Evolutionary conservation across 2,797 vertebrate genomes (phyloP).

Genomic region (Xenentodon cancila): DNA sequence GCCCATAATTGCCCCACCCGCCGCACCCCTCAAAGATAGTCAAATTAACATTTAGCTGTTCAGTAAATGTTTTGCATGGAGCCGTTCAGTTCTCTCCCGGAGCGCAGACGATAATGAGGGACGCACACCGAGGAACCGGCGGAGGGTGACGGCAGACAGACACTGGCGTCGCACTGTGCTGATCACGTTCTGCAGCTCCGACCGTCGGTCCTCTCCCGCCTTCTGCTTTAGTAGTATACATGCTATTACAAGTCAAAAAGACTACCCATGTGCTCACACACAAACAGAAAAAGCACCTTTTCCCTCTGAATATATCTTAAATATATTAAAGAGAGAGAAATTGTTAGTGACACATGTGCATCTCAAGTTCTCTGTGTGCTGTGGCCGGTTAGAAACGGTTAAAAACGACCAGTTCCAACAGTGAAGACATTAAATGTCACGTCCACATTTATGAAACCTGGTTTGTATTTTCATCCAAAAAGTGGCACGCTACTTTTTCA

Average conservation of each 20-base stretch:
- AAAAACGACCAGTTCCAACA: too few species aligned
- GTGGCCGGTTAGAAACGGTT: too few species aligned
- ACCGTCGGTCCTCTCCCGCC: slow-evolving; percentile 64
- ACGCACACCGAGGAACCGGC: slow-evolving; percentile 42
- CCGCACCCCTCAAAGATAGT: slow-evolving; percentile 52
- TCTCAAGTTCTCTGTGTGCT: too few species aligned
- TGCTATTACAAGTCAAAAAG: slow-evolving; percentile 39
- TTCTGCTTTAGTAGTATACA: slow-evolving; percentile 53
- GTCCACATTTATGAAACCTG: too few species aligned
- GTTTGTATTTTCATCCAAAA: not conserved
- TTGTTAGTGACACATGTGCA: too few species aligned
- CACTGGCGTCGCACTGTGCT: slow-evolving; percentile 51
- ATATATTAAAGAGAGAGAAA: too few species aligned
- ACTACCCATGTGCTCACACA: slow-evolving; percentile 12
- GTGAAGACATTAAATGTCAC: too few species aligned
- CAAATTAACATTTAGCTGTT: slow-evolving; percentile 74
- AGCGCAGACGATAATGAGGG: slow-evolving; percentile 54
- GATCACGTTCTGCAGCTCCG: slow-evolving; percentile 59
- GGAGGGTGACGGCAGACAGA: slow-evolving; percentile 71
- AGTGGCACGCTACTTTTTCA: not conserved
- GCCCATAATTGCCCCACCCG: slow-evolving; percentile 58
- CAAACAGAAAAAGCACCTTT: slow-evolving; percentile 4
- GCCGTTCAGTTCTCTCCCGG: slow-evolving; percentile 10
- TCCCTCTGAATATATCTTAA: not conserved
- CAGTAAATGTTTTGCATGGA: slow-evolving; percentile 46